Conservation (phyloP, 2,888 invertebrate genomes). For the Ctena decussata region DNA sequence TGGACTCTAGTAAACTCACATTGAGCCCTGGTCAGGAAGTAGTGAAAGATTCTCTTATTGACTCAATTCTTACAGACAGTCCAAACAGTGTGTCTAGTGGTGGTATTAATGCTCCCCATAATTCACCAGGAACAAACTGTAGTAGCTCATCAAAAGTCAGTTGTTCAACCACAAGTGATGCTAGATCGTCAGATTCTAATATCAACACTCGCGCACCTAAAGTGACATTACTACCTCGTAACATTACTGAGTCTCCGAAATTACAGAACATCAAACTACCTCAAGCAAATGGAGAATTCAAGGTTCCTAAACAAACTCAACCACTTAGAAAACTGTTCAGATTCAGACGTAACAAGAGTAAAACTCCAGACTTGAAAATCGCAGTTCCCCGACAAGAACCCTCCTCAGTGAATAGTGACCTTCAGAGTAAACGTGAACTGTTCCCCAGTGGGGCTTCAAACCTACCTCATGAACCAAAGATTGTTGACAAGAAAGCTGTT, state of each 20-base stretch:
- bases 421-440: slow-evolving; percentile 71
- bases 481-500: slow-evolving; percentile 80
- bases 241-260: slow-evolving; percentile 49
- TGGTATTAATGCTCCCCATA: slow-evolving; percentile 80
- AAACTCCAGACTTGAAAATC: slow-evolving; percentile 69
- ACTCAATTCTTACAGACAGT: slow-evolving; percentile 82
- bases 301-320: slow-evolving; percentile 68
- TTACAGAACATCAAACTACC: slow-evolving; percentile 52
- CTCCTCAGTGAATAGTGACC: slow-evolving; percentile 64
- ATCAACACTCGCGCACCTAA: slow-evolving; percentile 63
- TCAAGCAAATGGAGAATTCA: slow-evolving; percentile 55
- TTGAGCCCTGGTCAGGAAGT: slow-evolving; percentile 16
- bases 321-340: slow-evolving; percentile 69
- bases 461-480: slow-evolving; percentile 66
- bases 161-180: slow-evolving; percentile 70
- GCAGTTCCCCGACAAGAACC: slow-evolving; percentile 67
- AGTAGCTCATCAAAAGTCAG: slow-evolving; percentile 64
- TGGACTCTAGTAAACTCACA: slow-evolving; percentile 32
- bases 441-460: slow-evolving; percentile 65
- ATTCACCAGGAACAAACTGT: slow-evolving; percentile 72
- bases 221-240: slow-evolving; percentile 60
- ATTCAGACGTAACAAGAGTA: slow-evolving; percentile 65
- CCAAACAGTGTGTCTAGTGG: slow-evolving; percentile 80
- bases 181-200: slow-evolving; percentile 69
- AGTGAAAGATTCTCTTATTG: slow-evolving; percentile 68